Base-by-base conservation (phyloP, 92 coral and sea anemone genomes). In the Micromussa lordhowensis region DNA sequence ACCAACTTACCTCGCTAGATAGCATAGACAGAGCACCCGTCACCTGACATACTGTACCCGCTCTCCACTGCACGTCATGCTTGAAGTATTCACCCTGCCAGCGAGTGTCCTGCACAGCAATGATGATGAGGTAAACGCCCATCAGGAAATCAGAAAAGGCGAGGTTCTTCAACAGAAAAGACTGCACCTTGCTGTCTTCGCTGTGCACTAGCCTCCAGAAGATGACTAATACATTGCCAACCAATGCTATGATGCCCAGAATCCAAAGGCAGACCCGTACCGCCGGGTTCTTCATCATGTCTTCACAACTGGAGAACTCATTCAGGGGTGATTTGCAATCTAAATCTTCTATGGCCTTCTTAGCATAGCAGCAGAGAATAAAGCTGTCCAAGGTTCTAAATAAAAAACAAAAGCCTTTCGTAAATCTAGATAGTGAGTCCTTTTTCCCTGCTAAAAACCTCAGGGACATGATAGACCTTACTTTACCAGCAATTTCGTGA, bases 311-410 rank as follows among this genome's bases (percentile, higher is more conserved):
- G 30, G 98, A 95, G 32, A 95, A 88, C 21, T 89, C 93, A 82
- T 95, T 79, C 51, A 36, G 38, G 22, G 91, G 89, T 17, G 95
- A 90, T 5, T 70, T 75, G 77, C 96, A 94, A 0, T 0, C 4
- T 16, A 94, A 77, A 17, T 38, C 69, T 3, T 40, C 59, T 57
- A 74, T 78, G 0, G 83, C 44, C 73, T 91, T 76, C 87, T 89
- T 85, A 4, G 98, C 98, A 82, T 94, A 94, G 28, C 98, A 95
- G 40, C 98, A 95, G 35, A 94, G 58, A 66, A 85, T 85, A 68
- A 95, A 93, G n/a, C 93, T 89, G 84, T 95, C 98, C 68, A 93
- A 69, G 63, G 82, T 78, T 66, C 98, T 95, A 28, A 6, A 30
- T 54, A 48, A 22, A 57, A 32, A 40, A 3, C 32, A 24, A 48